phyloP scores from a whole-genome alignment of 2,797 vertebrate species.

The Rhyacichthys aspro region DNA sequence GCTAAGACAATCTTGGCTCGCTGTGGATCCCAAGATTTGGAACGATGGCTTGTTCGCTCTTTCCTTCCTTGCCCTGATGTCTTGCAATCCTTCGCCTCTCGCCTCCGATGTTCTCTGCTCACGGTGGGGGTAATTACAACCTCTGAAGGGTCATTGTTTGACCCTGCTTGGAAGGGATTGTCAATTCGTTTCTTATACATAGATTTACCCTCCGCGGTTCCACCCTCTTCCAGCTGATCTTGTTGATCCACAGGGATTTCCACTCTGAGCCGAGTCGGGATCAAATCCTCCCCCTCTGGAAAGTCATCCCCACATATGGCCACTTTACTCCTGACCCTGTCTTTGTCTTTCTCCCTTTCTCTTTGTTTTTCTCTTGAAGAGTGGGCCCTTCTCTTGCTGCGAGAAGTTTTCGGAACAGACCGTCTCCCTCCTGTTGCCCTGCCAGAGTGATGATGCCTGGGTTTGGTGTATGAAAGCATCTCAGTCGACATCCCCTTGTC shows the following conservation, averaged over 20 bases:
- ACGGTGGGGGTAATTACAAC: constrained; percentile 10
- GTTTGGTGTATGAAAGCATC: constrained; percentile 64
- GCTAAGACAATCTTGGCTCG: constrained; percentile 49
- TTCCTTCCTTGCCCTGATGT: constrained; percentile 44
- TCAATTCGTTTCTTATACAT: constrained; percentile 92
- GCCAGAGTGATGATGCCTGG: constrained; percentile 73
- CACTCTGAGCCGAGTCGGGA: constrained; percentile 65
- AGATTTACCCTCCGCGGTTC: constrained; percentile 60
- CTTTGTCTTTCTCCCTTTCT: constrained; percentile 71
- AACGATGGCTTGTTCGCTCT: constrained; percentile 74
- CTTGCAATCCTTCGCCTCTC: constrained; percentile 71
- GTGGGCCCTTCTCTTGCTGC: constrained; percentile 75
- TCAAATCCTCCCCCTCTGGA: constrained; percentile 72
- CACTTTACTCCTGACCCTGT: constrained; percentile 62
- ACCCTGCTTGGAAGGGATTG: constrained; percentile 87
- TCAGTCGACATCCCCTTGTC: constrained; percentile 87
- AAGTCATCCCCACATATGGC: constrained; percentile 57
- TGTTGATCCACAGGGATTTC: constrained; percentile 73
- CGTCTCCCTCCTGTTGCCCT: constrained; percentile 69
- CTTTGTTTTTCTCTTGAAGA: constrained; percentile 80
- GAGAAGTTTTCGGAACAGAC: constrained; percentile 69
- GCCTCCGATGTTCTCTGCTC: constrained; percentile 65
- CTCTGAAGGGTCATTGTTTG: constrained; percentile 63
- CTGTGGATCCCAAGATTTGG: constrained; percentile 80
- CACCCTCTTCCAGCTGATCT: constrained; percentile 63